These are phyloP conservation scores for Diploscapter pachys DNA, from an alignment of 1,140 invertebrate genomes.

Conservation along the genomic window DNA sequence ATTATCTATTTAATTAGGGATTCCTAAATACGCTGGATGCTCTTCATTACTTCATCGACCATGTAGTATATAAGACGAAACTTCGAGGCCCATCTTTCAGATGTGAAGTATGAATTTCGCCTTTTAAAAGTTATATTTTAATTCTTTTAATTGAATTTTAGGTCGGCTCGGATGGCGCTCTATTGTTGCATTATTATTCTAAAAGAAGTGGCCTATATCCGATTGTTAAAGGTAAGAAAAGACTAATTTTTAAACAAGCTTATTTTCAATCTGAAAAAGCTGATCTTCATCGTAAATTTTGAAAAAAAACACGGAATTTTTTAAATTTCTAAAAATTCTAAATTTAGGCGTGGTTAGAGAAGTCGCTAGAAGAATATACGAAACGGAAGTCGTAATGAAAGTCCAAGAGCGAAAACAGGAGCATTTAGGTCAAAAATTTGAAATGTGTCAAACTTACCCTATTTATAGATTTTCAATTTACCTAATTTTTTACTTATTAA, in stretches of 20 bases:
- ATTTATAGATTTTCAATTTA: background rate
- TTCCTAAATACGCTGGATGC: slow-evolving; percentile 54
- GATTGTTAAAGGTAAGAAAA: slow-evolving; percentile 60
- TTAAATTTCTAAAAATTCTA: background rate
- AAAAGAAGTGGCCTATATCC: slow-evolving; percentile 60
- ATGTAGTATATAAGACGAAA: slow-evolving; percentile 56
- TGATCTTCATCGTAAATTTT: too few relatives aligned
- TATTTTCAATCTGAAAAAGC: too few relatives aligned
- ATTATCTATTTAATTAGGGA: slow-evolving; percentile 33
- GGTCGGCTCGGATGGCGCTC: slow-evolving; percentile 53
- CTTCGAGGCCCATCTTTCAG: slow-evolving; percentile 59
- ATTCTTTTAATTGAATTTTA: too few relatives aligned
- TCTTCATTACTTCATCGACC: slow-evolving; percentile 53
- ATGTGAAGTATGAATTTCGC: slow-evolving; percentile 49
- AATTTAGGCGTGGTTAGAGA: slow-evolving; percentile 55
- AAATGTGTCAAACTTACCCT: background rate
- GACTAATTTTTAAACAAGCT: background rate
- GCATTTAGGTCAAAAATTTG: slow-evolving; percentile 34
- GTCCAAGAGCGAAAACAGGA: slow-evolving; percentile 55
- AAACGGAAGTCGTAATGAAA: slow-evolving; percentile 58
- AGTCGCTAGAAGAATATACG: slow-evolving; percentile 56
- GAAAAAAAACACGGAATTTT: too few relatives aligned
- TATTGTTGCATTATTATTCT: slow-evolving; percentile 62
- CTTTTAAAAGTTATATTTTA: too few relatives aligned
- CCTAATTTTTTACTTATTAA: too few relatives aligned